Base-by-base conservation (phyloP, 2,797 vertebrate genomes). In the Labroides dimidiatus region DNA sequence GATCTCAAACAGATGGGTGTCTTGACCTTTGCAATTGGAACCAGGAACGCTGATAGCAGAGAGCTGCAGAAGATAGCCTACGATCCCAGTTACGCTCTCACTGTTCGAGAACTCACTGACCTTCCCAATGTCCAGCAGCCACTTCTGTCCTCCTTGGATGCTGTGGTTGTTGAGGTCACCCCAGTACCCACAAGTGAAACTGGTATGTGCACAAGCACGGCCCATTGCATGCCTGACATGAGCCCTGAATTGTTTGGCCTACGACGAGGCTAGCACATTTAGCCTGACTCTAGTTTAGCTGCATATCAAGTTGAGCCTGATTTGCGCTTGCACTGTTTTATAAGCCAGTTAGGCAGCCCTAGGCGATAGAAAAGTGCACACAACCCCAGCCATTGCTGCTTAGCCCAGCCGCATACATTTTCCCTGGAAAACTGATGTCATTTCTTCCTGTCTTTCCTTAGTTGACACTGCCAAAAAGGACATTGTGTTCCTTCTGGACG, bases 401-500 rank as follows among this genome's bases (percentile, higher is more conserved):
- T 12, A 19, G 7, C 37, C 17, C 4, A 52, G 2, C 14, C 12
- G 11, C 2, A 0, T 50, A n/a, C 1, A 15, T 43, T 14, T 13
- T 30, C 1, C 13, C 20, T n/a, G 9, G 24, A 2, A 2, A 2
- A 17, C 51, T 96, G 4, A 27, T 8, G 27, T 7, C 4, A 16
- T 50, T 14, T 50, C 23, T 50, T 50, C 48, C 48, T 50, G 45
- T 50, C 23, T 50, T 16, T 50, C 24, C 48, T 50, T 21, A 50
- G 48, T 50, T 1, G 48, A 27, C 23, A 53, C 41, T 36, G 33
- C 24, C 57, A 64, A 89, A 86, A 96, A 94, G 69, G 96, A 97
- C 10, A 87, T 96, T 69, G 95, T 97, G 19, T 97, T 96, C 77
- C 92, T 96, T 71, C 84, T 95, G 0, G 96, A 96, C 23, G 94